Percentiles rank a stretch among this genome's conserved stretches.
phyloP scores from a whole-genome alignment of 2,113 vertebrate species.

The Coptodon rendalli region DNA sequence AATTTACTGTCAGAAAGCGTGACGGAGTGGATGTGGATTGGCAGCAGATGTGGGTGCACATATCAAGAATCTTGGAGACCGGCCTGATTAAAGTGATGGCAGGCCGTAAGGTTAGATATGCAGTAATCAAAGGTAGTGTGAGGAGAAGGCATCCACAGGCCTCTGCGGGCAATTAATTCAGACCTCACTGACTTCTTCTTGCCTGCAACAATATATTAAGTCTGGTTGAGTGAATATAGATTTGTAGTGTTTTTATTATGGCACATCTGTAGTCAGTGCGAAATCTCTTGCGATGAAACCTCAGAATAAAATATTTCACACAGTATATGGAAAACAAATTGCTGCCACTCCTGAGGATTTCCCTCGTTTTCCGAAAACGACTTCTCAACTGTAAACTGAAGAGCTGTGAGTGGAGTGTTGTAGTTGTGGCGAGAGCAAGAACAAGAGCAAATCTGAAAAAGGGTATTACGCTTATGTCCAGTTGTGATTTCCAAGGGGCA shows the following conservation, averaged over 20 bases:
- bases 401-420: background rate
- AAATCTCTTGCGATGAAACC: background rate
- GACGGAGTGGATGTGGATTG: conserved; percentile 20
- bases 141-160: background rate
- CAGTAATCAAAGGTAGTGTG: conserved; percentile 32
- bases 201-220: background rate
- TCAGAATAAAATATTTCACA: background rate
- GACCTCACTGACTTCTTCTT: background rate
- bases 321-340: background rate
- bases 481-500: background rate
- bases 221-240: background rate
- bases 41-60: background rate
- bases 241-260: background rate
- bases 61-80: background rate
- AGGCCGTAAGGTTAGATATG: conserved; percentile 45
- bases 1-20: conserved; percentile 43
- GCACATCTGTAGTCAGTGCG: background rate
- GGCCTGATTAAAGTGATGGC: conserved; percentile 35
- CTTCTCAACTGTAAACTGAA: background rate
- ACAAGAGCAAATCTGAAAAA: background rate
- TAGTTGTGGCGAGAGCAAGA: background rate
- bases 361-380: background rate
- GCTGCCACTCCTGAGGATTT: background rate
- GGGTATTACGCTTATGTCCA: background rate
- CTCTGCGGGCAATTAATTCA: background rate